Evolutionary conservation across 2,113 vertebrate species (phyloP), one percentile per base, ranked within the genome.

Genomic region (Eudyptes chrysolophus): DNA sequence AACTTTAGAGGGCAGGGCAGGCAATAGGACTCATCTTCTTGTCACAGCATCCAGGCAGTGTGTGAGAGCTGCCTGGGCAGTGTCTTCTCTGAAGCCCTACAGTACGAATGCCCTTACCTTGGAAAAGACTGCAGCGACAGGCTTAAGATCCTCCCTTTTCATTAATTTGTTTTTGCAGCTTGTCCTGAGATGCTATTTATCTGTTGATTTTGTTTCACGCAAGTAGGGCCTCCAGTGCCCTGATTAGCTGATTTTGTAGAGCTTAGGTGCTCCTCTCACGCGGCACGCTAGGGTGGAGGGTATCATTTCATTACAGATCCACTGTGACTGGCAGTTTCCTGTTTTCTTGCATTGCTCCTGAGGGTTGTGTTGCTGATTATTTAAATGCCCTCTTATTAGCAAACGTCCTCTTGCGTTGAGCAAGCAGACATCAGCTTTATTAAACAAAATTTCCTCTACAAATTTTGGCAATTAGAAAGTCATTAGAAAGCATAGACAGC

Each of bases 261-360:
- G 40, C 34, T 85, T 52, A 68, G 61, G 52, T 40, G 10, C 13
- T 85, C 16, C 25, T 38, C 38, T 94, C 44, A 32, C 2, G 1
- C 0, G 2, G 25, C 0, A 0, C 1, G 3, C 27, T n/a, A 36
- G 25, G 4, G 15, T 22, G 19, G 27, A 78, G 10, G 20, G 4
- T 40, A 34, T 21, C 0, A 3, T 76, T 86, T 65, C 20, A 18
- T 65, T 81, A 78, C 26, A 70, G 22, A 78, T 61, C 12, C 26
- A 49, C 12, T 0, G 0, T 48, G 42, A 79, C 52, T 87, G 64
- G 57, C 26, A 86, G 40, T 78, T 92, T 87, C 69, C 34, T 42
- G 6, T 74, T 81, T 89, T 52, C 62, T 71, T 69, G 5, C 7
- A n/a, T 55, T 61, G 55, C 55, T 93, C 64, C 38, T 42, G 40